phyloP scores from a whole-genome alignment of 2,888 invertebrate genomes.

The Oxycera nigricornis region DNA sequence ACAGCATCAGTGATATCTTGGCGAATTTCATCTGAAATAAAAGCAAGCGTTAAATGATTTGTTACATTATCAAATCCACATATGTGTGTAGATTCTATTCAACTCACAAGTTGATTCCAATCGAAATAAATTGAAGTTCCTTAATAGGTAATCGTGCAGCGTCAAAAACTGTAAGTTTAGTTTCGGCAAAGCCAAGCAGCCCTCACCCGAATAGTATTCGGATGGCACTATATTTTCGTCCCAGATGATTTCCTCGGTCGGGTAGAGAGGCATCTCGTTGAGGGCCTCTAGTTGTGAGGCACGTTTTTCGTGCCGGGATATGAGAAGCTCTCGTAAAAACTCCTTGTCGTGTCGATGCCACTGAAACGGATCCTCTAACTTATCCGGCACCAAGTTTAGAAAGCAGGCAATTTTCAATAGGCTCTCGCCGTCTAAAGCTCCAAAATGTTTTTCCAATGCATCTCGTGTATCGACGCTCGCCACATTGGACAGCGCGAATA shows the following conservation, averaged over 20 bases:
- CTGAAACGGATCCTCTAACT: constrained; percentile 66
- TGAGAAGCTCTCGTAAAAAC: constrained; percentile 84
- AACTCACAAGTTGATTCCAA: constrained; percentile 95
- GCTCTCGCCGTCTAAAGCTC: constrained; percentile 72
- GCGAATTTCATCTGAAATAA: constrained; percentile 91
- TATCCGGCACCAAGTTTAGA: constrained; percentile 84
- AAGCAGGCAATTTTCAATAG: constrained; percentile 86
- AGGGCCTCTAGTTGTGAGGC: constrained; percentile 92
- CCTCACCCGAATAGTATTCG: constrained; percentile 96
- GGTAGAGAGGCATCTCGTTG: constrained; percentile 98
- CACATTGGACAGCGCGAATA: constrained; percentile 92
- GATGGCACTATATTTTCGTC: constrained; percentile 98
- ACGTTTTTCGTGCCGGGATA: constrained; percentile 85
- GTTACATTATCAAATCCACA: background rate
- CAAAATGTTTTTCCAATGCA: constrained; percentile 84
- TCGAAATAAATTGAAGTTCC: constrained; percentile 97
- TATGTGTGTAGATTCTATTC: constrained; percentile 4
- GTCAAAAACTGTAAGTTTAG: constrained; percentile 98
- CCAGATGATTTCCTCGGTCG: constrained; percentile 98
- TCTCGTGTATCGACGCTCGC: constrained; percentile 93
- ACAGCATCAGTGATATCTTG: constrained; percentile 98
- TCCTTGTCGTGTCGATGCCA: constrained; percentile 83
- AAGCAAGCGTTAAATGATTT: constrained; percentile 19
- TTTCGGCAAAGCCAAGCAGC: constrained; percentile 94
- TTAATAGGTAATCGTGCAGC: constrained; percentile 93